phyloP scores from a whole-genome alignment of 2,888 invertebrate species.

The Chesias legatella region DNA sequence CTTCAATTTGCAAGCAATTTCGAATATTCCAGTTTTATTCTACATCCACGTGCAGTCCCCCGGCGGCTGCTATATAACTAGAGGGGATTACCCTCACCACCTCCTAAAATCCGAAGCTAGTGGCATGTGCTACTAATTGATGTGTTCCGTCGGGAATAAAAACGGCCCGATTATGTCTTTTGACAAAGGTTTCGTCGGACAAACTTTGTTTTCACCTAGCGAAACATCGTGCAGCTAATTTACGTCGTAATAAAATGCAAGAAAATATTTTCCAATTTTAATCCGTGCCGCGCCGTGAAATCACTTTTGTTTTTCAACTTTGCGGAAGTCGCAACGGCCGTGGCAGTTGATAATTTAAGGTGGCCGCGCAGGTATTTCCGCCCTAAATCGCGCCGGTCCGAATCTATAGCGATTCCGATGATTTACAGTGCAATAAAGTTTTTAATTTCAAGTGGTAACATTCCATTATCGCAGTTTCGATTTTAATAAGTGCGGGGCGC shows the following conservation, averaged over 20 bases:
- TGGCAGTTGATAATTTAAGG: slow-evolving; percentile 46
- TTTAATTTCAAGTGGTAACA: slow-evolving; percentile 57
- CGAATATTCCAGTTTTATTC: slow-evolving; percentile 39
- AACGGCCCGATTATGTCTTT: slow-evolving; percentile 55
- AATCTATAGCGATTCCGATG: slow-evolving; percentile 39
- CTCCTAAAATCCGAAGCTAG: slow-evolving; percentile 59
- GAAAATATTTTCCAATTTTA: slow-evolving; percentile 41
- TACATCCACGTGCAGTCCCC: slow-evolving; percentile 39
- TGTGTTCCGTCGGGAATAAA: slow-evolving; percentile 62
- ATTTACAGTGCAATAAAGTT: slow-evolving; percentile 57
- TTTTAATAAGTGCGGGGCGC: slow-evolving; percentile 52
- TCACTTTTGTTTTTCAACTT: slow-evolving; percentile 47
- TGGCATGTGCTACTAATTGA: slow-evolving; percentile 72
- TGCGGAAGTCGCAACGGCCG: slow-evolving; percentile 24
- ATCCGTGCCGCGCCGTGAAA: slow-evolving; percentile 35
- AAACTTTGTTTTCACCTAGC: slow-evolving; percentile 33
- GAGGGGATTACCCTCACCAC: slow-evolving; percentile 51
- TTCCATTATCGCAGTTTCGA: slow-evolving; percentile 55
- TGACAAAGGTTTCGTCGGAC: slow-evolving; percentile 26
- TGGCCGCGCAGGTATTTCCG: slow-evolving; percentile 34
- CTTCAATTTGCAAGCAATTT: slow-evolving; percentile 31
- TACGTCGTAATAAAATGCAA: slow-evolving; percentile 34
- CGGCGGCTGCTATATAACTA: slow-evolving; percentile 45
- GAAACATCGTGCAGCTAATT: slow-evolving; percentile 30
- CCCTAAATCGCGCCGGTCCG: slow-evolving; percentile 44